These are phyloP conservation scores for Tragelaphus eurycerus DNA, from an alignment of 2,797 vertebrate genomes.

Conservation along the genomic window DNA sequence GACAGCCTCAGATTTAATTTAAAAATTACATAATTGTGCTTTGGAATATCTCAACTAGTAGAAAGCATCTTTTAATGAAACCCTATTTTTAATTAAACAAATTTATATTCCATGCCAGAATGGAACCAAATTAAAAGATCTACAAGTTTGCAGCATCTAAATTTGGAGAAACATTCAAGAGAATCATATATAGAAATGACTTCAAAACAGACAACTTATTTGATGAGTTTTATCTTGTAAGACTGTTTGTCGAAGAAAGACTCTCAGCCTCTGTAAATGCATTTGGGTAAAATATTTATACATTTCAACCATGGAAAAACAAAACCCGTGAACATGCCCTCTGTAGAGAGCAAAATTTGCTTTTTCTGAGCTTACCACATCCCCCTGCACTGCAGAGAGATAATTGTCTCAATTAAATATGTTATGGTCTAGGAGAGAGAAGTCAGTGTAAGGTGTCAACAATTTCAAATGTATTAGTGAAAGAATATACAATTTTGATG, in stretches of 20 bases:
- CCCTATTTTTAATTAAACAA: background rate
- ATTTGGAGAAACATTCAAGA: background rate
- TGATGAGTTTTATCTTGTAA: background rate
- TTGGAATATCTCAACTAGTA: background rate
- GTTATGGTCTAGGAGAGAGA: background rate
- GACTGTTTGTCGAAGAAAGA: background rate
- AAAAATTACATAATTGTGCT: background rate
- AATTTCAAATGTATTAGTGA: slow-evolving; percentile 9
- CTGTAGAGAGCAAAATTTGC: background rate
- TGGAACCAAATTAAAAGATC: background rate
- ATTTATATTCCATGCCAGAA: background rate
- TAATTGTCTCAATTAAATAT: slow-evolving; percentile 20
- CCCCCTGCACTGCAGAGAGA: background rate
- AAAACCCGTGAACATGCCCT: fast-evolving
- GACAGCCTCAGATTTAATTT: background rate
- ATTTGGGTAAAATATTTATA: background rate
- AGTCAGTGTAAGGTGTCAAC: background rate
- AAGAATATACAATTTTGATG: background rate
- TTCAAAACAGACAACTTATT: background rate
- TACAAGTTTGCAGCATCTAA: background rate
- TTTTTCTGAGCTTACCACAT: background rate
- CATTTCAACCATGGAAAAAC: background rate
- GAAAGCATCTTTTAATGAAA: background rate
- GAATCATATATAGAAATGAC: background rate
- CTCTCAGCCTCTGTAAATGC: background rate